Conservation (phyloP, 2,113 vertebrate genomes). For the Sphaerodactylus townsendi region DNA sequence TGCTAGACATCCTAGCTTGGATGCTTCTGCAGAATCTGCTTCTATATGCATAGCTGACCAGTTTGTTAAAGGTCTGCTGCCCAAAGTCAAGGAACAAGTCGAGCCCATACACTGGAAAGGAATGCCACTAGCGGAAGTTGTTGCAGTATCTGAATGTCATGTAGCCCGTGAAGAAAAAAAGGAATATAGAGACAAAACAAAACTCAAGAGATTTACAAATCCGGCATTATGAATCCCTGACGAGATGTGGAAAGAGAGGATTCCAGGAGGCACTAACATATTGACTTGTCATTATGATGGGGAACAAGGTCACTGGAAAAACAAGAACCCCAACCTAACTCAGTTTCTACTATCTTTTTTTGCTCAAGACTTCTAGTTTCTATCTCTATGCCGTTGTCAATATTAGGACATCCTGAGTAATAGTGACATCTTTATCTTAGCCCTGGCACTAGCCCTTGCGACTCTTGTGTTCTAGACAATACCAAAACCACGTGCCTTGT, state of each 20-base stretch:
- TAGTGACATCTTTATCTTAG: neutral
- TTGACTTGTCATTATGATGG: neutral
- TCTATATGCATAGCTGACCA: neutral
- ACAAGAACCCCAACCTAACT: neutral
- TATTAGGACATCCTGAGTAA: neutral
- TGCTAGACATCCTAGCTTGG: neutral
- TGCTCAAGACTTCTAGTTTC: neutral
- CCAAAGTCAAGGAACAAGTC: neutral
- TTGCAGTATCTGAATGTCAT: neutral
- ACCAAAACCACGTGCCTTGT: neutral
- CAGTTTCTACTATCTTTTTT: neutral
- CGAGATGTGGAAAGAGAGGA: neutral
- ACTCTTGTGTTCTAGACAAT: neutral
- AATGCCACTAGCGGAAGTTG: neutral
- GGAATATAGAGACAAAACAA: neutral
- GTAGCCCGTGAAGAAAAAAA: neutral
- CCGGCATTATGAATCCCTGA: neutral
- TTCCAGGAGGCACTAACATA: neutral
- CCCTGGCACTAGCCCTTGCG: neutral
- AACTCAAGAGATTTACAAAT: neutral
- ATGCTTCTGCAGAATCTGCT: neutral
- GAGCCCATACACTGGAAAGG: neutral
- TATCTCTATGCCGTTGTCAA: neutral
- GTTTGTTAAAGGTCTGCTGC: neutral
- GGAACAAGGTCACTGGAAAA: neutral